These are phyloP conservation scores for Perdita meconis DNA, from an alignment of 2,888 invertebrate species.

Conservation along the genomic window DNA sequence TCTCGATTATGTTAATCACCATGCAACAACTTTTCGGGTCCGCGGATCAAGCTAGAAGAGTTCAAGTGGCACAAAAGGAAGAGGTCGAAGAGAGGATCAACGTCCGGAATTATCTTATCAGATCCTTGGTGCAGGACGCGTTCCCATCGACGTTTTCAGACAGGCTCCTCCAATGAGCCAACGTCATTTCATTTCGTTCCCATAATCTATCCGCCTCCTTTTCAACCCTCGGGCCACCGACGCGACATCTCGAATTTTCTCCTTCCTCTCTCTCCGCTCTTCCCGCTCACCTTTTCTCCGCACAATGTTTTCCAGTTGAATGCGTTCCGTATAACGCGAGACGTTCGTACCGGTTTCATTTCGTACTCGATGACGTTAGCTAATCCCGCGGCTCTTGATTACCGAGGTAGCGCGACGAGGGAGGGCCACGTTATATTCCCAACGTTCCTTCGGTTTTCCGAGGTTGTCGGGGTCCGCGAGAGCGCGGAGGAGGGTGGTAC, in stretches of 20 bases:
- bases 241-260: constrained; percentile 44
- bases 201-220: constrained; percentile 51
- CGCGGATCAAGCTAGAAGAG: too few relatives aligned
- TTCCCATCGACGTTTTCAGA: constrained; percentile 19
- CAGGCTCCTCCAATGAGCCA: constrained; percentile 23
- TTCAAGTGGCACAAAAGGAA: neutral
- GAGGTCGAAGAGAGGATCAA: constrained; percentile 11
- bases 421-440: too few relatives aligned
- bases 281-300: constrained; percentile 2
- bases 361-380: constrained; percentile 49
- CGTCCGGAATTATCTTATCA: constrained; percentile 48
- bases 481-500: neutral
- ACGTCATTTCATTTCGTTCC: constrained; percentile 35
- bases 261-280: neutral
- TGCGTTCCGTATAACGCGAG: constrained; percentile 24
- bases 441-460: too few relatives aligned
- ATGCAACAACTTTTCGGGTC: too few relatives aligned
- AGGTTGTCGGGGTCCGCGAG: neutral
- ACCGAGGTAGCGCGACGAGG: neutral
- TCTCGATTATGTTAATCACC: too few relatives aligned
- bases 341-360: constrained; percentile 27
- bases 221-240: constrained; percentile 33
- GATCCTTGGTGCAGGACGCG: constrained; percentile 33
- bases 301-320: constrained; percentile 50
- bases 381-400: constrained; percentile 35